These are phyloP conservation scores for Palythoa grandiflora DNA, from an alignment of 92 coral and sea anemone species.

Conservation along the genomic window DNA sequence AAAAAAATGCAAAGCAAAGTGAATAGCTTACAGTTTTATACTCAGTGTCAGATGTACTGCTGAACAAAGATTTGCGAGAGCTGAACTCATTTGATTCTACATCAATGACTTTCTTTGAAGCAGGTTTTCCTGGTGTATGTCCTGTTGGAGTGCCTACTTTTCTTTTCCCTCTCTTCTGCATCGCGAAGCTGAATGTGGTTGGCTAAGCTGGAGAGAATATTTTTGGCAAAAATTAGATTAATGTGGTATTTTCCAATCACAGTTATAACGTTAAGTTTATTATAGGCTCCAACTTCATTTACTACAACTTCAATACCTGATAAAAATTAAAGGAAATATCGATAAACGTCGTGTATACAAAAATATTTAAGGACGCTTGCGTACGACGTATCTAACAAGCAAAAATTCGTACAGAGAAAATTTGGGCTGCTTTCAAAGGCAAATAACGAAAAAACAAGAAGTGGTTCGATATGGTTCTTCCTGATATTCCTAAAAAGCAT, in stretches of 20 bases:
- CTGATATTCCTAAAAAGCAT: not conserved
- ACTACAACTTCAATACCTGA: not conserved
- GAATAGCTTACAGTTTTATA: too few relatives aligned
- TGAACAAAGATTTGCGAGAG: too few relatives aligned
- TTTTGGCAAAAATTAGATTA: not conserved
- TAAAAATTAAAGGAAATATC: not conserved
- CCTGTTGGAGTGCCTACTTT: not conserved
- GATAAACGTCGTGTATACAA: not conserved
- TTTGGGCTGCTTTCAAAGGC: not conserved
- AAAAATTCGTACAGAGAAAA: not conserved
- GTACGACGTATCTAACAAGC: not conserved
- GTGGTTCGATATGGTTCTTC: slow-evolving; percentile 7
- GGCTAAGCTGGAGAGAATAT: not conserved
- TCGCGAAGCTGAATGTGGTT: not conserved
- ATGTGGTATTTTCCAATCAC: not conserved
- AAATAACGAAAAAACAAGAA: slow-evolving; percentile 12
- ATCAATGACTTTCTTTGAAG: not conserved
- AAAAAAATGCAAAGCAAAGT: too few relatives aligned
- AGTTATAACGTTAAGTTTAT: not conserved
- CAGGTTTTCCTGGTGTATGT: not conserved
- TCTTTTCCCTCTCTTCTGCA: not conserved
- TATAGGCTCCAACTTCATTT: not conserved
- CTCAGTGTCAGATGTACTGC: too few relatives aligned
- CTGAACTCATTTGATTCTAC: not conserved
- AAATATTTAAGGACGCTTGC: not conserved